Conservation (phyloP, 2,113 vertebrate species). For the Recurvirostra avosetta region DNA sequence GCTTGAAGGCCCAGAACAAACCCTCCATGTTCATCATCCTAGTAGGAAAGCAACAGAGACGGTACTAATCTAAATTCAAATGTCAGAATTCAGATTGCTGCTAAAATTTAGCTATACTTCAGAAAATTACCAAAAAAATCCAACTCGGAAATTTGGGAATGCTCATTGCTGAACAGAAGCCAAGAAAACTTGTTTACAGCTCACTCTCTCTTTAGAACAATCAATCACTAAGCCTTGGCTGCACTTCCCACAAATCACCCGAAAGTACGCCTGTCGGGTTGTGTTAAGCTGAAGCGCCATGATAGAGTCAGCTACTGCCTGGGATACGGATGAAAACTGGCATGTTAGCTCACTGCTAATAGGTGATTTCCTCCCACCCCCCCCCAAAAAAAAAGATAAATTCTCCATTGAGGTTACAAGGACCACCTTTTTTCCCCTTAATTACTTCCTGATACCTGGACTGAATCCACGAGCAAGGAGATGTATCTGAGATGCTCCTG, state of each 20-base stretch:
- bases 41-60: not conserved
- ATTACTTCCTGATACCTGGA: not conserved
- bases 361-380: not conserved
- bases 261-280: not conserved
- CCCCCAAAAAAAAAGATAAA: not conserved
- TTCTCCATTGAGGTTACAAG: not conserved
- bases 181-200: not conserved
- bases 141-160: not conserved
- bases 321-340: not conserved
- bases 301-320: not conserved
- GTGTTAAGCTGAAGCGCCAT: not conserved
- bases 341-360: not conserved
- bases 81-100: not conserved
- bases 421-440: not conserved
- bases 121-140: not conserved
- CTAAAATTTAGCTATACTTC: not conserved
- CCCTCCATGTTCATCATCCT: not conserved
- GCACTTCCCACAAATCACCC: not conserved
- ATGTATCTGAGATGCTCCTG: not conserved
- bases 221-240: conserved; percentile 7
- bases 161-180: not conserved
- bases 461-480: not conserved
- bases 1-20: not conserved
- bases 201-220: not conserved
- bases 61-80: not conserved